Conservation (phyloP, 2,888 invertebrate genomes). For the Lysandra bellargus region DNA sequence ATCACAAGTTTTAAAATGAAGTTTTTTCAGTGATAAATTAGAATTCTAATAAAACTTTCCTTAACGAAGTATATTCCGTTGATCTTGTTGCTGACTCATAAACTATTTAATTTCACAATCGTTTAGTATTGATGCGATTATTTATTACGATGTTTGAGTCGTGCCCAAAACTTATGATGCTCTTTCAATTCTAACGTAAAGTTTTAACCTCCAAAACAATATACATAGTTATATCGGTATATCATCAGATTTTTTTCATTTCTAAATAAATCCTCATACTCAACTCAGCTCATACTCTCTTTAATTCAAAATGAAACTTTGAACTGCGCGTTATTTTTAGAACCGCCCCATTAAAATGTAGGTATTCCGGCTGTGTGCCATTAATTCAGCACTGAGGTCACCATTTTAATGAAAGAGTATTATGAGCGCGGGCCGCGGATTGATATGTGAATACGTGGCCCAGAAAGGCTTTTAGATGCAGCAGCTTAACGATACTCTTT, state of each 20-base stretch:
- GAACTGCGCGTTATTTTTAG: conserved; percentile 25
- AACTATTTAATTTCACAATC: too few relatives aligned
- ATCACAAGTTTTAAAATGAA: background rate
- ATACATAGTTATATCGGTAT: too few relatives aligned
- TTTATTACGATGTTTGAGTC: too few relatives aligned
- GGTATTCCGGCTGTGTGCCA: conserved; percentile 28
- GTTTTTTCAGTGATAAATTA: background rate
- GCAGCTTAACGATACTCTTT: conserved; percentile 33
- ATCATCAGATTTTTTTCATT: background rate
- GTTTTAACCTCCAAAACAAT: background rate
- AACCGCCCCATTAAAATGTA: conserved; percentile 32
- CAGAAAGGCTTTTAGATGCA: conserved; percentile 39
- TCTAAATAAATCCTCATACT: background rate
- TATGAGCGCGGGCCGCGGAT: conserved; percentile 38
- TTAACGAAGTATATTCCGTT: background rate
- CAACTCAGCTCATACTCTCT: background rate
- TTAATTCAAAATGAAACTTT: background rate
- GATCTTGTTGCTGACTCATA: background rate
- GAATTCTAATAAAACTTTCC: too few relatives aligned
- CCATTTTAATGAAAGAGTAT: conserved; percentile 40
- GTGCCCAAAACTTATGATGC: too few relatives aligned
- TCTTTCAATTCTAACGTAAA: too few relatives aligned
- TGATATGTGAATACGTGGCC: conserved; percentile 40
- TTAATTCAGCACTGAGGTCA: conserved; percentile 39
- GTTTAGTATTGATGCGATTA: too few relatives aligned